phyloP scores from a whole-genome alignment of 2,797 vertebrate species.

The Acanthornis magna region DNA sequence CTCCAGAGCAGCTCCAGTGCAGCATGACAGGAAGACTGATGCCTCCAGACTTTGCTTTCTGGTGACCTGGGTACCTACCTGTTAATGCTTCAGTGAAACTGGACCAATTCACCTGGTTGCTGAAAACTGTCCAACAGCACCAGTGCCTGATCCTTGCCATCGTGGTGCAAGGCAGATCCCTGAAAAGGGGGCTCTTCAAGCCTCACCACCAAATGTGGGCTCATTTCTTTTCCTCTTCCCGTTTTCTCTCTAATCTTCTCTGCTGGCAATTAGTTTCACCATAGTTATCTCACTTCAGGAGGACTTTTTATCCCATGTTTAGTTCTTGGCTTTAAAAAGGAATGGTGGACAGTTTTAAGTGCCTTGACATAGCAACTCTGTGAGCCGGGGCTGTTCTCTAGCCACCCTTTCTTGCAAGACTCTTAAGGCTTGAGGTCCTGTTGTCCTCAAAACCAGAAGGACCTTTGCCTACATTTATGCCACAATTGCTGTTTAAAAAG shows the following conservation, averaged over 20 bases:
- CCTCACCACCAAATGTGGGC: background rate
- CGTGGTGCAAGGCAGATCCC: accelerated
- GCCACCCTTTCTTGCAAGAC: background rate
- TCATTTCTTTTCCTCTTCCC: background rate
- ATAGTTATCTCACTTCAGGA: background rate
- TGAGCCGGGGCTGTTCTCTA: background rate
- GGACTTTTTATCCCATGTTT: background rate
- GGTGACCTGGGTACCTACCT: background rate
- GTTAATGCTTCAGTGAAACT: background rate
- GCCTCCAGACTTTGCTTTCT: background rate
- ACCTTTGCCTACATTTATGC: background rate
- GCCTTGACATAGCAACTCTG: background rate
- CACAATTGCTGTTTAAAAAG: background rate
- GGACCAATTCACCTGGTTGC: background rate
- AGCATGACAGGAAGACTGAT: background rate
- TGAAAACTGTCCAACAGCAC: background rate
- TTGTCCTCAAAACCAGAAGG: background rate
- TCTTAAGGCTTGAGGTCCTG: background rate
- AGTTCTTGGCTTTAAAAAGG: background rate
- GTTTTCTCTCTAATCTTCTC: background rate
- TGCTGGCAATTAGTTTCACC: background rate
- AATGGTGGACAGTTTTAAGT: background rate
- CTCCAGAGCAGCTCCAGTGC: background rate
- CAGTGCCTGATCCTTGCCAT: background rate
- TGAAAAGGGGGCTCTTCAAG: background rate